phyloP scores from a whole-genome alignment of 2,113 vertebrate genomes.

The Montifringilla adamsi region DNA sequence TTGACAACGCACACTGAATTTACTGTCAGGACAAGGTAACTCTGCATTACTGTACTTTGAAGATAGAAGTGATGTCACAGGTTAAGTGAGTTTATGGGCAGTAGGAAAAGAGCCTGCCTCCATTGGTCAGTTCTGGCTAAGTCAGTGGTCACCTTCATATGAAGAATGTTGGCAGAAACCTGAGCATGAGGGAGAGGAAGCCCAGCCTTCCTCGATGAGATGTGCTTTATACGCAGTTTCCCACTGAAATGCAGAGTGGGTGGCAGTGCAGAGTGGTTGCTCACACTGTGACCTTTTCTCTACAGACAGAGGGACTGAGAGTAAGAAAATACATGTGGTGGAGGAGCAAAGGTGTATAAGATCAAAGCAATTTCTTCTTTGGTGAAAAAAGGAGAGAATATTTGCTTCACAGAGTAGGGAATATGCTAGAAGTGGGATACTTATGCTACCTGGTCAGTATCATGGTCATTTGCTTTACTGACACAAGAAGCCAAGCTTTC shows the following conservation, averaged over 20 bases:
- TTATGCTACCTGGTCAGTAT: neutral
- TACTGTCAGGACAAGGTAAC: neutral
- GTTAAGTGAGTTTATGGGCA: neutral
- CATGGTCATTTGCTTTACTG: neutral
- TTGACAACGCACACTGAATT: neutral
- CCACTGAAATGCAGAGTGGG: neutral
- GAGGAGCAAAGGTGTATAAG: neutral
- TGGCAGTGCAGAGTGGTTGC: fast-evolving
- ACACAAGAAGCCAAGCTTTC: neutral
- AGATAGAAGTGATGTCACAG: neutral
- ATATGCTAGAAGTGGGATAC: neutral
- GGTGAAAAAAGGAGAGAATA: neutral
- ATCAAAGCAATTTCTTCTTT: neutral
- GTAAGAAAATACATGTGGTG: neutral
- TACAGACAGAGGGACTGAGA: neutral
- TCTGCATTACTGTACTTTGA: neutral
- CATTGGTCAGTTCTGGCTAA: neutral
- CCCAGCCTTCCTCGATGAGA: fast-evolving
- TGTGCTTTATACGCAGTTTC: fast-evolving
- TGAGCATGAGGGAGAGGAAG: neutral
- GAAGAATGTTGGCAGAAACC: neutral
- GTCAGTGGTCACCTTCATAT: fast-evolving
- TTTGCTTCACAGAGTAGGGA: neutral
- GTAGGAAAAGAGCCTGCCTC: neutral
- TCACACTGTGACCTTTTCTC: neutral